Percentiles rank a stretch among this genome's conserved stretches.
These are phyloP conservation scores for Spea bombifrons DNA, from an alignment of 2,113 vertebrate genomes.

Conservation along the genomic window DNA sequence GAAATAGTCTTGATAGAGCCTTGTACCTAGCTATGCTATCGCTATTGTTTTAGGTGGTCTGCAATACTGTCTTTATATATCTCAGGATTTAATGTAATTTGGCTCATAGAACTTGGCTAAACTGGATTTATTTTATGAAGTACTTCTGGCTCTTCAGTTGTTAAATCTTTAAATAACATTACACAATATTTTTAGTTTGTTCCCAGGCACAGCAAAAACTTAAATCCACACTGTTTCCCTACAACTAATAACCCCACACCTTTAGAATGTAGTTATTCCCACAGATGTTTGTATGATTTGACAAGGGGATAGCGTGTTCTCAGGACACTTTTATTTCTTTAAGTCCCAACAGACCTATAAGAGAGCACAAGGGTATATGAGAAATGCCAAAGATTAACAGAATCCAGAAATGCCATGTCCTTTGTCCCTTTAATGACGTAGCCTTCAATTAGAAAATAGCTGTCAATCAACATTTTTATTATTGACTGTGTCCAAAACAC, in stretches of 20 bases:
- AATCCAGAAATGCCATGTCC: conserved; percentile 11
- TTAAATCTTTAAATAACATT: no score
- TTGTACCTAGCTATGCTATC: no score
- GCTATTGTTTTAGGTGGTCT: no score
- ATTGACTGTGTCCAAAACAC: background rate
- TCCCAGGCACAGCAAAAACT: conserved; percentile 12
- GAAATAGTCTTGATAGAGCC: no score
- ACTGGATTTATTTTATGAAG: no score
- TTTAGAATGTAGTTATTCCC: conserved; percentile 20
- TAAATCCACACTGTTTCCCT: background rate
- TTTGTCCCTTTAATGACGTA: conserved; percentile 24
- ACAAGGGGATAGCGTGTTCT: conserved; percentile 18
- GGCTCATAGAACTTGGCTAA: no score
- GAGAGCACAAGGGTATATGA: conserved; percentile 29
- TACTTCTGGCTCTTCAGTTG: no score
- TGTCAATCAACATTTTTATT: conserved; percentile 8
- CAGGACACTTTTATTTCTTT: conserved; percentile 18
- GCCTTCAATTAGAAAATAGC: conserved; percentile 5
- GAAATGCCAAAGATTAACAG: conserved; percentile 19
- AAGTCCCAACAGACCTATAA: conserved; percentile 21
- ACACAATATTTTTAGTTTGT: background rate
- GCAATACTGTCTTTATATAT: no score
- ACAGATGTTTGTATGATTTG: conserved; percentile 2
- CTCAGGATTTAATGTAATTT: no score
- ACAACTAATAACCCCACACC: conserved; percentile 7